Evolutionary conservation across 1,140 invertebrate species (phyloP), one percentile per base, ranked within the genome.

Genomic region (Penaeus japonicus): DNA sequence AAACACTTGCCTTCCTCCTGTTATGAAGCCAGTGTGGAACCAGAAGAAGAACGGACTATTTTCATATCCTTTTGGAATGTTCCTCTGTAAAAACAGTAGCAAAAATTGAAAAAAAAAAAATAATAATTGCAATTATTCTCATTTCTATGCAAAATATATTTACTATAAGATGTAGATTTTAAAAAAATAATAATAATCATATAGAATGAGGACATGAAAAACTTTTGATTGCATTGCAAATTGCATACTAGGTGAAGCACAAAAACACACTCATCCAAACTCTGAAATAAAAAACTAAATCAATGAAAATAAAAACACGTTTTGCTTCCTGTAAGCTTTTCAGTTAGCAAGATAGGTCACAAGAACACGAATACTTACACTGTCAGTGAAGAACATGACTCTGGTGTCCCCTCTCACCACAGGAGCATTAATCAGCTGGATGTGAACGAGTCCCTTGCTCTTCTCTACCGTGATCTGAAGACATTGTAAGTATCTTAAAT

Each of bases 21-120:
- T 91, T 27, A 94, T 92, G 89, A 94, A 94, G 35, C 92, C 92
- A 53, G 94, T 94, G 91, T 94, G 92, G 91, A 94, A 94, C 94
- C 94, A 94, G 90, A 94, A 94, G 91, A 93, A 94, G 91, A 94
- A 94, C 27, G 94, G 93, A 91, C 93, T 94, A 80, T 94, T 92
- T 90, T 94, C 94, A 92, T 94, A 94, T 1, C 93, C 93, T 89
- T 91, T 92, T 3, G 94, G 94, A 84, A 94, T 92, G 77, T 92
- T 92, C 87, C 91, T 92, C 93, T 93, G 91, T 81, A 92, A 91
- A 86, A 94, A 90, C 91, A 93, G 93, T 47, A 47, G 10, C 47
- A 10, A 94, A 91, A 91, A 94, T 93, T 24, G 93, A 93, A 22
- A 91, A 89, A 27, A 94, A 87, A 54, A 91, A 84, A 30, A 87